phyloP scores from a whole-genome alignment of 2,888 invertebrate species.

The Serripes groenlandicus region DNA sequence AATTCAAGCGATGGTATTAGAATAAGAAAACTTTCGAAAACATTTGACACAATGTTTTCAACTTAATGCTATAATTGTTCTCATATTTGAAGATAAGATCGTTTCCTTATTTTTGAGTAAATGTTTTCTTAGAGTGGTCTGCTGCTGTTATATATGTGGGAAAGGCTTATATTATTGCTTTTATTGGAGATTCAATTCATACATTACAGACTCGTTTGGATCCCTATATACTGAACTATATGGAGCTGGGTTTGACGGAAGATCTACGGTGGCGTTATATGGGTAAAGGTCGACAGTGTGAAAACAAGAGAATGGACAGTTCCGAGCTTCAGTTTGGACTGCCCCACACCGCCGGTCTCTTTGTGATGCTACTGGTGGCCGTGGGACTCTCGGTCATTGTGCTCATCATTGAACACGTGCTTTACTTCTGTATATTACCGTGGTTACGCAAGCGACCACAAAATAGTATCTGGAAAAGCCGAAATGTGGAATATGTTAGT shows the following conservation, averaged over 20 bases:
- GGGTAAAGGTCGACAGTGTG: conserved; percentile 87
- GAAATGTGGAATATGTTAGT: conserved; percentile 97
- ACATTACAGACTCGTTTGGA: conserved; percentile 92
- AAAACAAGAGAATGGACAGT: conserved; percentile 69
- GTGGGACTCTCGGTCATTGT: conserved; percentile 88
- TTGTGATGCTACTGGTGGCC: conserved; percentile 81
- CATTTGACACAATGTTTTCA: too few relatives aligned
- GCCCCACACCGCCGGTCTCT: conserved; percentile 79
- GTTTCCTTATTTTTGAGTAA: too few relatives aligned
- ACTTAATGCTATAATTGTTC: too few relatives aligned
- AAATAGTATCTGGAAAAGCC: conserved; percentile 95
- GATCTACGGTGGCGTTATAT: conserved; percentile 79
- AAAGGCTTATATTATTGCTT: too few relatives aligned
- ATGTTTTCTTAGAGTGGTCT: too few relatives aligned
- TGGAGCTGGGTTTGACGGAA: conserved; percentile 81
- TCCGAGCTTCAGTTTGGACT: conserved; percentile 76
- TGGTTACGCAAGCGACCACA: conserved; percentile 93
- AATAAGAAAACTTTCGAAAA: too few relatives aligned
- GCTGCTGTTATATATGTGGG: too few relatives aligned
- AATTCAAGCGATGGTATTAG: too few relatives aligned
- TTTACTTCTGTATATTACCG: conserved; percentile 96
- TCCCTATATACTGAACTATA: conserved; percentile 92
- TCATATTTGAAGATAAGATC: too few relatives aligned
- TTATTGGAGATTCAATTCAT: too few relatives aligned
- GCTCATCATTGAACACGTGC: conserved; percentile 94